phyloP scores from a whole-genome alignment of 92 coral and sea anemone species.

The Micromussa lordhowensis region DNA sequence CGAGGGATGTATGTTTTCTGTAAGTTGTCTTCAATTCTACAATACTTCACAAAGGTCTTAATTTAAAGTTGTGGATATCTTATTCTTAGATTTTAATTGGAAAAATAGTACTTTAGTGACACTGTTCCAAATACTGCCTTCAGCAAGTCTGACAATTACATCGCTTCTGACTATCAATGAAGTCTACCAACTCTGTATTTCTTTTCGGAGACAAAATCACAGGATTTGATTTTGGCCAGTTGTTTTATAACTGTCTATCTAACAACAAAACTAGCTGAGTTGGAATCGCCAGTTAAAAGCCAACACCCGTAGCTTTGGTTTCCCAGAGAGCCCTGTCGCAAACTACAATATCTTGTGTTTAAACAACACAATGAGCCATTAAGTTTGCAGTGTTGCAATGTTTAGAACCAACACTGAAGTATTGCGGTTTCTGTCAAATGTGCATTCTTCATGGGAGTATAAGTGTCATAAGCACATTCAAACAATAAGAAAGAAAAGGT shows the following conservation, averaged over 20 bases:
- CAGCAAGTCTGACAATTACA: neutral
- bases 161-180: neutral
- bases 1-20: neutral
- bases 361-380: neutral
- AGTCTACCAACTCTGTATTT: neutral
- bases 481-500: neutral
- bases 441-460: neutral
- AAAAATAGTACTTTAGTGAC: too few species aligned
- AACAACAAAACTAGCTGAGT: neutral
- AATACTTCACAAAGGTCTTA: neutral
- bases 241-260: too few species aligned
- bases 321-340: neutral
- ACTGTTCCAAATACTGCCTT: neutral
- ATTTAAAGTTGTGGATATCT: neutral
- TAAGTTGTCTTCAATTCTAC: neutral
- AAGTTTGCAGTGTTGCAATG: neutral
- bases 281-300: neutral
- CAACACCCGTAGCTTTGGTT: neutral
- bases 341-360: neutral
- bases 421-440: neutral
- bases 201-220: neutral
- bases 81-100: too few species aligned
- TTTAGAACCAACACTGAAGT: neutral
- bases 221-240: neutral
- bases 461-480: neutral